Conservation (phyloP, 2,113 vertebrate genomes). For the Chloroceryle aenea region DNA sequence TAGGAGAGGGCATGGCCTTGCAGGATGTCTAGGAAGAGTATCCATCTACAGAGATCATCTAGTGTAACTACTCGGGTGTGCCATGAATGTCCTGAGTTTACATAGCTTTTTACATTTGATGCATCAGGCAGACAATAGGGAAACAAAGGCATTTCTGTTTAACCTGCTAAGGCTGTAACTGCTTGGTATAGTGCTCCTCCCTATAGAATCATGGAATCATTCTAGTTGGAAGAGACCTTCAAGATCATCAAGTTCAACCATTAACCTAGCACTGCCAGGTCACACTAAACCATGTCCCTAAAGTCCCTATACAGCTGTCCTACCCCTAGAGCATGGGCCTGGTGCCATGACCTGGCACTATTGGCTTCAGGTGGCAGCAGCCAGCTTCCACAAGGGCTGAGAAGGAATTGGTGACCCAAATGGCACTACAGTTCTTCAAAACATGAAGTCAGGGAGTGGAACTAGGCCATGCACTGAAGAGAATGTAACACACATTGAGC, state of each 20-base stretch:
- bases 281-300: not conserved
- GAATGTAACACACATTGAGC: not conserved
- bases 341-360: rapidly evolving
- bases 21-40: not conserved
- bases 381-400: not conserved
- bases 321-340: not conserved
- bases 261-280: not conserved
- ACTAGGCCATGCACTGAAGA: not conserved
- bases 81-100: not conserved
- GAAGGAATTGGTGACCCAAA: not conserved
- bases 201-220: not conserved
- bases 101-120: not conserved
- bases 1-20: not conserved
- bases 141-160: not conserved
- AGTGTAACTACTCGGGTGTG: not conserved
- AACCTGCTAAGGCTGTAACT: not conserved
- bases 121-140: not conserved
- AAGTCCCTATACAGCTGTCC: not conserved
- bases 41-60: not conserved
- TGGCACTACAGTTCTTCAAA: not conserved
- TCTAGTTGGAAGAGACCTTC: not conserved
- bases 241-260: not conserved
- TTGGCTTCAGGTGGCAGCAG: not conserved
- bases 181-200: not conserved
- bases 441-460: not conserved